phyloP scores from a whole-genome alignment of 2,113 vertebrate genomes.

The Podilymbus podiceps region DNA sequence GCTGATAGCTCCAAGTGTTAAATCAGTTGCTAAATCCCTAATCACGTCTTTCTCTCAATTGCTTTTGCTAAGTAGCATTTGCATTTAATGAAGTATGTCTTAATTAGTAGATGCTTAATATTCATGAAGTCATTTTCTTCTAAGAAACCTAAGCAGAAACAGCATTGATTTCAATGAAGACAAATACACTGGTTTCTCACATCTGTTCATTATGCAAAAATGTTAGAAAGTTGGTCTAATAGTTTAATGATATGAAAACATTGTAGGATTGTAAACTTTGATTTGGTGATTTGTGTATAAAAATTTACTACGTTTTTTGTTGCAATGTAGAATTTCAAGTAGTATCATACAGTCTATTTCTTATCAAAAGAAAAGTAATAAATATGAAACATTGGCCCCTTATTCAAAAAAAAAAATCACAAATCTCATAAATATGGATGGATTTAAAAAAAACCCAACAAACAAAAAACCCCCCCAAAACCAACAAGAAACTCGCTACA shows the following conservation, averaged over 20 bases:
- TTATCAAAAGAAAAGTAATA: neutral
- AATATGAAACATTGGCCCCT: neutral
- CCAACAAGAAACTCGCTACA: neutral
- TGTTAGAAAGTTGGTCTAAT: neutral
- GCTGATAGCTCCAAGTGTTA: neutral
- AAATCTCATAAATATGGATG: neutral
- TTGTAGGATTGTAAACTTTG: neutral
- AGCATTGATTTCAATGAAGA: constrained; percentile 33
- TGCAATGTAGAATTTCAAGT: neutral
- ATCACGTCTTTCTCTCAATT: constrained; percentile 39
- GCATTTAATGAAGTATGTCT: constrained; percentile 63
- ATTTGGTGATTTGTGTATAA: neutral
- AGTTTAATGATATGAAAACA: constrained; percentile 26
- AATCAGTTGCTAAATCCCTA: constrained; percentile 50
- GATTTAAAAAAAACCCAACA: too few relatives aligned
- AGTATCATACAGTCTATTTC: neutral
- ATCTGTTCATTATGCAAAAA: constrained; percentile 38
- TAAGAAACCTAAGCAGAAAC: constrained; percentile 40
- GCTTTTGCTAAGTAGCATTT: constrained; percentile 52
- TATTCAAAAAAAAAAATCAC: neutral
- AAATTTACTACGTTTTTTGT: neutral
- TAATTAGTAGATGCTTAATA: constrained; percentile 65
- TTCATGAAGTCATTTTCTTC: constrained; percentile 55
- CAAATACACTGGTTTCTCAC: constrained; percentile 33
- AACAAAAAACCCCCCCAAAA: too few relatives aligned